phyloP scores from a whole-genome alignment of 2,888 invertebrate species.

The Eupeodes luniger region DNA sequence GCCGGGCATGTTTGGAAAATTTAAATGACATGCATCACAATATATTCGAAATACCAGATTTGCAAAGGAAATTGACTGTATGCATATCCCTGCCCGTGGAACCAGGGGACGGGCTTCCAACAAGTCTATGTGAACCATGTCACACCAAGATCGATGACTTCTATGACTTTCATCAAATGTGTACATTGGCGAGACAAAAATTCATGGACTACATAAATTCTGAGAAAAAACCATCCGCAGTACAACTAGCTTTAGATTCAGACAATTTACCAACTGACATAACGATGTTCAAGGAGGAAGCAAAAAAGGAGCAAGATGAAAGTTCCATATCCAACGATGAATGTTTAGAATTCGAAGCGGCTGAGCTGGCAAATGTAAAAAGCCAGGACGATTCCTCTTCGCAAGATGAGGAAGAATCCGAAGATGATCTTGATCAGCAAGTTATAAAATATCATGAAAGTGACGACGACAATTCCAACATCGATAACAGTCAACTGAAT shows the following conservation, averaged over 20 bases:
- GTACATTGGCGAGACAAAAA: constrained; percentile 80
- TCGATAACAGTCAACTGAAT: background rate
- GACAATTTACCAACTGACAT: background rate
- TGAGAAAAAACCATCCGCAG: constrained; percentile 75
- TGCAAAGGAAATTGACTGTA: constrained; percentile 81
- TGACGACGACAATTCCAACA: constrained; percentile 50
- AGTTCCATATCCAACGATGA: background rate
- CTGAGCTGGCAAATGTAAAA: background rate
- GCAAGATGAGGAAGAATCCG: constrained; percentile 15
- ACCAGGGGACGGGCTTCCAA: constrained; percentile 81
- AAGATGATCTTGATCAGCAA: background rate
- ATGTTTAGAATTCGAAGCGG: background rate
- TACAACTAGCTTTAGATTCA: constrained; percentile 23
- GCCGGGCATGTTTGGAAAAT: constrained; percentile 81
- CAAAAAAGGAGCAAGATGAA: background rate
- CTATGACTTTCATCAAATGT: constrained; percentile 81
- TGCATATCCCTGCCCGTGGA: constrained; percentile 82
- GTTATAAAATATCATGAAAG: constrained; percentile 6
- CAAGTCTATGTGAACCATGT: constrained; percentile 80
- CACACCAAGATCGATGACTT: constrained; percentile 81
- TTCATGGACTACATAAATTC: constrained; percentile 80
- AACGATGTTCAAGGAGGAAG: background rate
- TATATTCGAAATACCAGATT: constrained; percentile 81
- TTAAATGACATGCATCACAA: constrained; percentile 80
- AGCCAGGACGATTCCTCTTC: background rate